phyloP scores from a whole-genome alignment of 1,140 invertebrate species.

The Heterodera schachtii region DNA sequence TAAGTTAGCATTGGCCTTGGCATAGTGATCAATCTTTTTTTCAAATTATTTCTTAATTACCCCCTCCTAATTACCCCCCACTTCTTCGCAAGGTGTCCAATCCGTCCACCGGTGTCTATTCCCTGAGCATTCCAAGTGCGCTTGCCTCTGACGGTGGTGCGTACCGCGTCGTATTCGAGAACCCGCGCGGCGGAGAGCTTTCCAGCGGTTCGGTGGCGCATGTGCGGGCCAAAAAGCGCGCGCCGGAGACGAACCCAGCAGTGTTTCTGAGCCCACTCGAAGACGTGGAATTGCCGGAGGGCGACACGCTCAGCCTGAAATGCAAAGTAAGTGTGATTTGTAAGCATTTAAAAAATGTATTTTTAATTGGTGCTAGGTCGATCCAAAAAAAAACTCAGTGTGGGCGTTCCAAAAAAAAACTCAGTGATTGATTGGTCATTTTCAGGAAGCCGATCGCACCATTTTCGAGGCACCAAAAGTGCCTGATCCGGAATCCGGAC shows the following conservation, averaged over 20 bases:
- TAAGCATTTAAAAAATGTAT: too few relatives aligned
- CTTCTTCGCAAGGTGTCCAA: constrained; percentile 28
- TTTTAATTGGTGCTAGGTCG: too few relatives aligned
- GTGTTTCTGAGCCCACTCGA: constrained; percentile 59
- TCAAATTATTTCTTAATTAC: constrained; percentile 8
- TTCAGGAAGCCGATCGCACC: too few relatives aligned
- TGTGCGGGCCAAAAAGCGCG: constrained; percentile 51
- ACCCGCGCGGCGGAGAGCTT: constrained; percentile 60
- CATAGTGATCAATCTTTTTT: constrained; percentile 56
- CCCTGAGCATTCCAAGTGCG: constrained; percentile 51
- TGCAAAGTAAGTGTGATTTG: constrained; percentile 55
- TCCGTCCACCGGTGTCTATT: constrained; percentile 56
- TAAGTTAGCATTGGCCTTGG: constrained; percentile 66
- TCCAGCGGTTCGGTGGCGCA: constrained; percentile 60
- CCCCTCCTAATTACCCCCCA: background rate
- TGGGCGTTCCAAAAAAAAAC: too few relatives aligned
- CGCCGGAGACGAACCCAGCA: constrained; percentile 43
- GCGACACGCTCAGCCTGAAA: constrained; percentile 62
- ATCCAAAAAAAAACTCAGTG: too few relatives aligned
- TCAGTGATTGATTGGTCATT: too few relatives aligned
- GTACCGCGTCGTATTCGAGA: constrained; percentile 61
- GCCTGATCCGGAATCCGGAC: too few relatives aligned
- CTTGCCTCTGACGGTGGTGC: constrained; percentile 57
- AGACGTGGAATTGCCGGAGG: constrained; percentile 57
- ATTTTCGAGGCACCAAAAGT: too few relatives aligned